These are phyloP conservation scores for Entomobrya proxima DNA, from an alignment of 2,888 invertebrate species.

Conservation along the genomic window DNA sequence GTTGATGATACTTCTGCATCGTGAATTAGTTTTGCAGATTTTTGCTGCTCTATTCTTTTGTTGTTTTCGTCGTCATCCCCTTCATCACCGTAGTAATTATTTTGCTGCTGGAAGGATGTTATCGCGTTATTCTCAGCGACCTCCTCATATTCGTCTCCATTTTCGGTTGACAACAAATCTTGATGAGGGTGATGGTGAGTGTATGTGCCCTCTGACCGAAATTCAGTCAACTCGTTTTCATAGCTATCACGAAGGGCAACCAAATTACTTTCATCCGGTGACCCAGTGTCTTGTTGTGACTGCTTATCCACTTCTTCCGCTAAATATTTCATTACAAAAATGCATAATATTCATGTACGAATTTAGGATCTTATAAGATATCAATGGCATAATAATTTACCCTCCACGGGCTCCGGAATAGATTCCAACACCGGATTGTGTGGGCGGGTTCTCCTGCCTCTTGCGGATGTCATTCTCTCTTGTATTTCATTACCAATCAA, in stretches of 20 bases:
- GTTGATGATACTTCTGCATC: conserved; percentile 10
- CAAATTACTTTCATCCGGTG: conserved; percentile 54
- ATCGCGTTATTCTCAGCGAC: neutral
- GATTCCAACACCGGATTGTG: conserved; percentile 70
- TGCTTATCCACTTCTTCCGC: conserved; percentile 56
- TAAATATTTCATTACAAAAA: neutral
- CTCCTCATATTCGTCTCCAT: neutral
- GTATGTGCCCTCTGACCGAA: neutral
- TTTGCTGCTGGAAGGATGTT: neutral
- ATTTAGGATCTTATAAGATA: neutral
- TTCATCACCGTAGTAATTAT: neutral
- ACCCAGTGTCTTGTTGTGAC: conserved; percentile 3
- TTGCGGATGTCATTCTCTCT: conserved; percentile 74
- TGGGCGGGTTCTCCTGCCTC: conserved; percentile 67
- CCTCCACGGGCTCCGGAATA: conserved; percentile 73
- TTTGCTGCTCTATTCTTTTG: conserved; percentile 9
- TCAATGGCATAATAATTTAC: neutral
- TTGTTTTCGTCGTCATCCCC: conserved; percentile 23
- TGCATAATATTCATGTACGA: neutral
- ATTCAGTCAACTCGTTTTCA: conserved; percentile 49
- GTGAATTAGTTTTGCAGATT: conserved; percentile 6
- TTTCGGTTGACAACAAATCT: neutral
- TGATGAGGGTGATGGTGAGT: neutral
- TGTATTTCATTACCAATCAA: conserved; percentile 74
- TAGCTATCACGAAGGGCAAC: conserved; percentile 42